Conservation (phyloP, 2,888 invertebrate genomes). For the Druceiella hillmani region DNA sequence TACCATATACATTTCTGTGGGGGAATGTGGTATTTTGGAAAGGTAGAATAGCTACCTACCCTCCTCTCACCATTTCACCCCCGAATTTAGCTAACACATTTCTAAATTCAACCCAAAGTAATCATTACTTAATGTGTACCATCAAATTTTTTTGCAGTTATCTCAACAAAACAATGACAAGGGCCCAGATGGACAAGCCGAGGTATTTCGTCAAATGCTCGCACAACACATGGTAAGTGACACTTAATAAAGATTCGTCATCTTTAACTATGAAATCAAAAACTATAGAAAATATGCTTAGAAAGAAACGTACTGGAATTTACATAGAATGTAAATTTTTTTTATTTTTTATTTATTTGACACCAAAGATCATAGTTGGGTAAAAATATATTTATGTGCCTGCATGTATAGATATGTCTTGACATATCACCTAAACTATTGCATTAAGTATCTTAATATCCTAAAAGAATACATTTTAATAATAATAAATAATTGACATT, state of each 20-base stretch:
- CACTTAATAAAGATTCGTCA: background rate
- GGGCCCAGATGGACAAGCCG: constrained; percentile 76
- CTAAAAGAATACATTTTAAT: no score
- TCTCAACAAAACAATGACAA: constrained; percentile 69
- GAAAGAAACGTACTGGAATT: background rate
- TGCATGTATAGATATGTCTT: no score
- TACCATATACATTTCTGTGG: no score
- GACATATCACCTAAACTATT: no score
- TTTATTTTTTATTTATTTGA: constrained; percentile 7
- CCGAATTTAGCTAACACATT: no score
- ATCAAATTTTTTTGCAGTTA: constrained; percentile 43
- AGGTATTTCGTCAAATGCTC: constrained; percentile 74
- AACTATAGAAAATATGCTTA: background rate
- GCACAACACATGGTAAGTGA: constrained; percentile 78
- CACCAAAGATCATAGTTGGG: background rate
- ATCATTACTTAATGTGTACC: constrained; percentile 10
- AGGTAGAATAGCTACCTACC: background rate
- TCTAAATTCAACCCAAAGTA: no score
- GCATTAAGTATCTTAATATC: no score
- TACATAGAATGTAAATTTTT: background rate
- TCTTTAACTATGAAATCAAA: background rate
- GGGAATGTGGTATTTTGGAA: background rate
- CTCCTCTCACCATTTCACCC: background rate
- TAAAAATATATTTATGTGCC: background rate
- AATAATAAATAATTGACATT: no score